Percentiles rank a stretch among this genome's conserved stretches.
phyloP scores from a whole-genome alignment of 2,797 vertebrate species.

The Tangara arthus region DNA sequence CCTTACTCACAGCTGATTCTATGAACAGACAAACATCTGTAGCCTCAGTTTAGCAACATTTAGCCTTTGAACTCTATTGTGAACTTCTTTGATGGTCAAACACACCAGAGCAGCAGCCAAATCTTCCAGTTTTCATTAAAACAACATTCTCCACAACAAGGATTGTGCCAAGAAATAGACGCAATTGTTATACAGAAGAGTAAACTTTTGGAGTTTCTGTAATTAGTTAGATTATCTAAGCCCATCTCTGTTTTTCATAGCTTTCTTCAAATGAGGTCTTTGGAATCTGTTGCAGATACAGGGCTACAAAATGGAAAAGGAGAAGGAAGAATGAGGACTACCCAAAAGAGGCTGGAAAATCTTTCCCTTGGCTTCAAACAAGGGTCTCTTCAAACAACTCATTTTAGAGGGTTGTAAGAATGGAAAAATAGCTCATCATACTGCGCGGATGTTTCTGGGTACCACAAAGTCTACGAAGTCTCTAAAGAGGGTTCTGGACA shows the following conservation, averaged over 20 bases:
- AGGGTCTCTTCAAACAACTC: neutral
- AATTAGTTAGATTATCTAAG: neutral
- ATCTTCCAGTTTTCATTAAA: slow-evolving; percentile 12
- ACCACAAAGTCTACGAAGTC: neutral
- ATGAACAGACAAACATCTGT: neutral
- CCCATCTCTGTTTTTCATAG: neutral
- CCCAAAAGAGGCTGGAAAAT: neutral
- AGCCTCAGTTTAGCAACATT: neutral
- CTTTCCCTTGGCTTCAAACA: neutral
- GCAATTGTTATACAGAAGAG: neutral
- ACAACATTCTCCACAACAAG: neutral
- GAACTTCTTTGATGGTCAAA: neutral
- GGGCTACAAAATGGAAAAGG: neutral
- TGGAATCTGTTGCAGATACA: neutral
- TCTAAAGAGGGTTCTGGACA: neutral
- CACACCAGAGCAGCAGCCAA: neutral
- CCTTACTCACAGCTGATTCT: neutral
- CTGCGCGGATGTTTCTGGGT: neutral
- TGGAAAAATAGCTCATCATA: neutral
- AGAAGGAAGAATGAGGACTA: neutral
- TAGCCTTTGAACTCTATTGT: neutral
- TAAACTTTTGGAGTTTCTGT: slow-evolving; percentile 23
- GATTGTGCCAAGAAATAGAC: neutral
- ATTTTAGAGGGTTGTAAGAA: neutral
- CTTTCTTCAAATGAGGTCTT: neutral